A percentile compares a stretch with the other conserved stretches of the same genome.
These are phyloP conservation scores for Scomber japonicus DNA, from an alignment of 2,113 vertebrate genomes.

Conservation along the genomic window DNA sequence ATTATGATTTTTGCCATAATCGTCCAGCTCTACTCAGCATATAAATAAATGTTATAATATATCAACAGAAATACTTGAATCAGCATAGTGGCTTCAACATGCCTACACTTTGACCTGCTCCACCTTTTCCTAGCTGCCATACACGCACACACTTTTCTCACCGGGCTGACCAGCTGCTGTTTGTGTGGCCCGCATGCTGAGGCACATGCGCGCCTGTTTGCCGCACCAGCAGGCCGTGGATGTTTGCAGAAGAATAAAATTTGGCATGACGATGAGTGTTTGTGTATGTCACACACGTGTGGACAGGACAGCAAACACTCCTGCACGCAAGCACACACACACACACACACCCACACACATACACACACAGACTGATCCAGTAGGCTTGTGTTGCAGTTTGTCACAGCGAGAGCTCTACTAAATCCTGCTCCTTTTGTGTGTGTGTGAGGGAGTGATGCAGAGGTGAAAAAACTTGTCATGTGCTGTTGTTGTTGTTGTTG, in stretches of 20 bases:
- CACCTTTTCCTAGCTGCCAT: neutral
- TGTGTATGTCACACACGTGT: neutral
- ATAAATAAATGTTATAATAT: neutral
- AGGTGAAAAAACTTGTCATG: constrained; percentile 24
- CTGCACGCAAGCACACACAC: neutral
- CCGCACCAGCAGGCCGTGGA: constrained; percentile 18
- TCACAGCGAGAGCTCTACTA: constrained; percentile 28
- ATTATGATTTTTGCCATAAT: too few species aligned
- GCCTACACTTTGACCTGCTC: constrained; percentile 8
- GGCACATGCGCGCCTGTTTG: constrained; percentile 6
- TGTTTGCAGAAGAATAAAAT: constrained; percentile 59
- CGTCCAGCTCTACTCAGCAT: too few species aligned
- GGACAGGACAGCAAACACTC: constrained; percentile 9
- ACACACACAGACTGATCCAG: constrained; percentile 14
- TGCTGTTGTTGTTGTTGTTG: constrained; percentile 20
- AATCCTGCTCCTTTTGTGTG: constrained; percentile 45
- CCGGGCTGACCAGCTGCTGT: constrained; percentile 41
- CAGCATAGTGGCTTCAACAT: neutral
- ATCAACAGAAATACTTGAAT: neutral
- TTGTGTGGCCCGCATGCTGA: constrained; percentile 18
- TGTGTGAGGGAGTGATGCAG: constrained; percentile 1
- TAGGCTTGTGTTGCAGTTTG: constrained; percentile 52
- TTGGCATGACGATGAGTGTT: constrained; percentile 20
- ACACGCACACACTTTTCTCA: constrained; percentile 9
- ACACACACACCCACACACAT: neutral